Evolutionary conservation across 2,888 invertebrate species (phyloP).

Genomic region (Drosophila nr. fundita): DNA sequence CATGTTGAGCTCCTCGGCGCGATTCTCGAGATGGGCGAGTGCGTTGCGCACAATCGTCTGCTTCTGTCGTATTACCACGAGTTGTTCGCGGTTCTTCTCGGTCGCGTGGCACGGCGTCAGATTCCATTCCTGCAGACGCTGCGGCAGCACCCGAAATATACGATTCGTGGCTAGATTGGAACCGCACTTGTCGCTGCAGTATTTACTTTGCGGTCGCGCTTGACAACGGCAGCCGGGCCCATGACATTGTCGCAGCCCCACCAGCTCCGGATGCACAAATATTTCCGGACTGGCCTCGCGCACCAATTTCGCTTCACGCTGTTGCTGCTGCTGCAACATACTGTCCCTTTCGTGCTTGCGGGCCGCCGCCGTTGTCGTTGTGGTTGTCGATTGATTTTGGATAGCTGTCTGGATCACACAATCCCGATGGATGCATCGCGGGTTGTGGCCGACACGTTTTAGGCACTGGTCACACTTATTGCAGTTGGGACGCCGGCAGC

Average conservation of each 20-base stretch:
- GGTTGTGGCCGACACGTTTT: conserved; percentile 83
- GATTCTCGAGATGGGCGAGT: conserved; percentile 92
- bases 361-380: conserved; percentile 28
- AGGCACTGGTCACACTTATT: conserved; percentile 84
- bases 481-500: conserved; percentile 86
- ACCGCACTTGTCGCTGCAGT: conserved; percentile 97
- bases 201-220: conserved; percentile 93
- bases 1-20: conserved; percentile 91
- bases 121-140: conserved; percentile 97
- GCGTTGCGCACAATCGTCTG: conserved; percentile 91
- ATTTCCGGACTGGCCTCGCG: conserved; percentile 82
- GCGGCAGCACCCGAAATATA: conserved; percentile 92
- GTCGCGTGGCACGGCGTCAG: conserved; percentile 94
- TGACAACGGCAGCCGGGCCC: conserved; percentile 94
- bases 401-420: conserved; percentile 81
- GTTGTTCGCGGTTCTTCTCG: conserved; percentile 89
- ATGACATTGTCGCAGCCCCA: conserved; percentile 92
- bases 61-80: conserved; percentile 91
- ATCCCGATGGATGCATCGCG: conserved; percentile 86
- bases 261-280: conserved; percentile 86
- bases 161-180: conserved; percentile 93
- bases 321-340: conserved; percentile 42
- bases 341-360: conserved; percentile 75
- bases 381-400: background rate
- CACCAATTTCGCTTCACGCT: conserved; percentile 76